A percentile compares a stretch with the other conserved stretches of the same genome.
These are phyloP conservation scores for Fissipunctia ypsillon DNA, from an alignment of 2,888 invertebrate species.

Conservation along the genomic window DNA sequence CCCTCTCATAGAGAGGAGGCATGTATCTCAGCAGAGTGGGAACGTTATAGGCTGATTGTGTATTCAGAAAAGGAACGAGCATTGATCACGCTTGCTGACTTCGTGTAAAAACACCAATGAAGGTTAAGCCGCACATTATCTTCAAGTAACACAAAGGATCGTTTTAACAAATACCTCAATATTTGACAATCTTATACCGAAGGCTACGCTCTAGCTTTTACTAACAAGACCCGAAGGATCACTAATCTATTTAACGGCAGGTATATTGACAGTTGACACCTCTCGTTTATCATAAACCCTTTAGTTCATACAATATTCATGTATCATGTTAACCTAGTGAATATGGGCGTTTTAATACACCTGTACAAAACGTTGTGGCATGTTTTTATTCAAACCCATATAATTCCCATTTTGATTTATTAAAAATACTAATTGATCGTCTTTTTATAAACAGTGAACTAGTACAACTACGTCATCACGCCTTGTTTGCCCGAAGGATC, in stretches of 20 bases:
- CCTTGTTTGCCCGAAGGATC: no score
- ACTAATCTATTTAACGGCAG: slow-evolving; percentile 43
- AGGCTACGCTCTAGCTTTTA: background rate
- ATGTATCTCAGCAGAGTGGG: no score
- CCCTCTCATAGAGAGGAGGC: no score
- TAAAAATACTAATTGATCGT: no score
- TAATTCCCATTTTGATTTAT: no score
- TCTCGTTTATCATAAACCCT: slow-evolving; percentile 43
- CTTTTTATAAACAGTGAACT: no score
- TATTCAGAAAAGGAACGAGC: no score
- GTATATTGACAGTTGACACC: slow-evolving; percentile 40
- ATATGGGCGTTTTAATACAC: slow-evolving; percentile 12
- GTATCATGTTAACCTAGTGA: slow-evolving; percentile 24
- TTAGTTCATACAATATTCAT: slow-evolving; percentile 52
- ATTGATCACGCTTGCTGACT: no score
- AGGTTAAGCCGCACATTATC: background rate
- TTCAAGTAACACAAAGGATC: background rate
- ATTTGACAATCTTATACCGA: slow-evolving; percentile 13
- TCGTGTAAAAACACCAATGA: no score
- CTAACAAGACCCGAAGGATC: slow-evolving; percentile 30
- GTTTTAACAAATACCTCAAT: slow-evolving; percentile 21
- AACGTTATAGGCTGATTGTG: no score
- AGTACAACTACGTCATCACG: no score
- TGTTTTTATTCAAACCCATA: no score
- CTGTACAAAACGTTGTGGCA: background rate